phyloP scores from a whole-genome alignment of 1,140 invertebrate species.

The Anoplophora glabripennis region DNA sequence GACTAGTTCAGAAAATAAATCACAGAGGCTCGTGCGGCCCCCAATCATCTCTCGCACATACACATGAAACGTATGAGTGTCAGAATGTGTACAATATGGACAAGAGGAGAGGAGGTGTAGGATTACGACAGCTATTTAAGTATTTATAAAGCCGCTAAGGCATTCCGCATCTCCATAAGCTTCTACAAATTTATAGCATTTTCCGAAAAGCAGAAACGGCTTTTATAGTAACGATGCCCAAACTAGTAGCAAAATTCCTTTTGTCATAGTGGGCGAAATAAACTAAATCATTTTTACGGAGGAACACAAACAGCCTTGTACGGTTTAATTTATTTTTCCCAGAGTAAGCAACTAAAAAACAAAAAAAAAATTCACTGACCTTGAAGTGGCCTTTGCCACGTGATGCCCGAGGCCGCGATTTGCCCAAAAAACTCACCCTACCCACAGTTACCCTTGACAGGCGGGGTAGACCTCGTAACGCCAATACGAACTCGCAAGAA shows the following conservation, averaged over 20 bases:
- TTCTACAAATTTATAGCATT: constrained; percentile 9
- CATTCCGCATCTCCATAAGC: constrained; percentile 39
- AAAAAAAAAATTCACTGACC: constrained; percentile 39
- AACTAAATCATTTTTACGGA: constrained; percentile 4
- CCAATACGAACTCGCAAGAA: not conserved
- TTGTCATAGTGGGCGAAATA: constrained; percentile 8
- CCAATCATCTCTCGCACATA: constrained; percentile 33
- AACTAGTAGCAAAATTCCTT: constrained; percentile 27
- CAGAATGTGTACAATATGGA: constrained; percentile 23
- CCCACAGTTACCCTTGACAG: constrained; percentile 15
- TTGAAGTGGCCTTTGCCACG: constrained; percentile 46
- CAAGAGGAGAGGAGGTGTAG: constrained; percentile 19
- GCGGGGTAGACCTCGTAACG: not conserved
- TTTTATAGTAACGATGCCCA: constrained; percentile 25
- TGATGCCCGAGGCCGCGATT: constrained; percentile 37
- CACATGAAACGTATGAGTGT: constrained; percentile 40
- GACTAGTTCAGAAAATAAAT: constrained; percentile 48
- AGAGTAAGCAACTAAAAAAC: not conserved
- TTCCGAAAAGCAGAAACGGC: constrained; percentile 21
- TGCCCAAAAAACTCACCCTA: constrained; percentile 22
- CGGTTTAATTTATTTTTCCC: constrained; percentile 24
- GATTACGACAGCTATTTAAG: constrained; percentile 43
- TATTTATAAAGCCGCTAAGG: constrained; percentile 40
- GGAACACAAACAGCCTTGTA: constrained; percentile 2
- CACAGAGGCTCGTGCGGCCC: constrained; percentile 33